Evolutionary conservation across 2,888 invertebrate genomes (phyloP).

Genomic region (Glaucopsyche alexis): DNA sequence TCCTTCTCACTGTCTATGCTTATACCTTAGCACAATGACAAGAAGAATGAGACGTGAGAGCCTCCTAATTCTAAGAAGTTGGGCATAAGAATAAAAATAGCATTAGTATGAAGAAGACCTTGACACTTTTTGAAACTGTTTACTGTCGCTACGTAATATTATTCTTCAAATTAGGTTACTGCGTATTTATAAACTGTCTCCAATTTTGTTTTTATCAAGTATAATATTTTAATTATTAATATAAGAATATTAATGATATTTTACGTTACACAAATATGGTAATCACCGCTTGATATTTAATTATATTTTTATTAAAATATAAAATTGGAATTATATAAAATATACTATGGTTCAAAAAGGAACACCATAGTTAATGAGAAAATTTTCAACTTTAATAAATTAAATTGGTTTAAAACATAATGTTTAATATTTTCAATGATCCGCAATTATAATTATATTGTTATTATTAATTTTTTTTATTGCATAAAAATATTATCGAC

Average conservation of each 20-base stretch:
- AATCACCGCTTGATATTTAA: too few relatives aligned
- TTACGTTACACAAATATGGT: not conserved
- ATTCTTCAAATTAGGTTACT: constrained; percentile 7
- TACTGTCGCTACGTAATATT: not conserved
- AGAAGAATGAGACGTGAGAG: not conserved
- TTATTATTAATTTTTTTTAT: too few relatives aligned
- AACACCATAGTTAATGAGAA: too few relatives aligned
- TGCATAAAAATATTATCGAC: too few relatives aligned
- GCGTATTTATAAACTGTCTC: not conserved
- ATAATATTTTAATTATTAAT: not conserved
- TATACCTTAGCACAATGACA: not conserved
- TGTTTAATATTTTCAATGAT: too few relatives aligned
- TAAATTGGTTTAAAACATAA: too few relatives aligned
- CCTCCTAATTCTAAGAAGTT: not conserved
- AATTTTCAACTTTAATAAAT: too few relatives aligned
- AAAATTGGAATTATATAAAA: too few relatives aligned
- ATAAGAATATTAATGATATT: not conserved
- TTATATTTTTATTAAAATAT: too few relatives aligned
- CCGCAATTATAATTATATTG: too few relatives aligned
- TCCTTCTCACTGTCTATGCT: not conserved
- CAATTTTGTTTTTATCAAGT: not conserved
- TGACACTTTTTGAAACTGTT: constrained; percentile 3
- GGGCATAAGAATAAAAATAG: not conserved
- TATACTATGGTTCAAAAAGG: too few relatives aligned
- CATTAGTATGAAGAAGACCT: not conserved